Conservation (phyloP, 2,797 vertebrate species). For the Argyrosomus regius region DNA sequence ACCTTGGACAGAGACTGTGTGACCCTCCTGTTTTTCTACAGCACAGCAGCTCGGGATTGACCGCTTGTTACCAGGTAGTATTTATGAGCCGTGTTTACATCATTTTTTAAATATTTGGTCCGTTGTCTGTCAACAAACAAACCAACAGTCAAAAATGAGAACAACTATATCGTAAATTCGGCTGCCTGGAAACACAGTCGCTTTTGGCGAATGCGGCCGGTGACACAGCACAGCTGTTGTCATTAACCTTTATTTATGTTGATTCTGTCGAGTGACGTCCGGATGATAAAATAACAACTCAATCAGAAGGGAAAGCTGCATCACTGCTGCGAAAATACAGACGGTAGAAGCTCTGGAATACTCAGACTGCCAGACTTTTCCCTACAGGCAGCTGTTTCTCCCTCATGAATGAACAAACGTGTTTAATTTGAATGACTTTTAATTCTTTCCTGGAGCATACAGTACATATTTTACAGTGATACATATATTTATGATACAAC, state of each 20-base stretch:
- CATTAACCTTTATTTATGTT: not conserved
- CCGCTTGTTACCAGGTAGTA: not conserved
- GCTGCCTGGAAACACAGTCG: too few relatives aligned
- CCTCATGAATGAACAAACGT: not conserved
- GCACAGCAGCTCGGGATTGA: not conserved
- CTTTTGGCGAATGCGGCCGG: not conserved
- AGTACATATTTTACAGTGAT: not conserved
- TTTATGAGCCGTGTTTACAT: not conserved
- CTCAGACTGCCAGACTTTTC: not conserved
- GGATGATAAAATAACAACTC: not conserved
- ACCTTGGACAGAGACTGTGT: not conserved
- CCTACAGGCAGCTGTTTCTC: conserved; percentile 12
- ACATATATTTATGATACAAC: not conserved
- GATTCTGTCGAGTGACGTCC: not conserved
- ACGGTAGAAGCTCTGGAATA: not conserved
- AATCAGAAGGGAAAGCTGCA: not conserved
- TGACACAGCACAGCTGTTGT: not conserved
- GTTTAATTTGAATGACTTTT: too few relatives aligned
- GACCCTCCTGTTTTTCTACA: not conserved
- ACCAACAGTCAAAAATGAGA: not conserved
- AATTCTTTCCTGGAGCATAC: not conserved
- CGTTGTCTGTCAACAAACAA: not conserved
- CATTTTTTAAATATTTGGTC: not conserved
- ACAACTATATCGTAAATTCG: not conserved
- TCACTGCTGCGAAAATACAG: not conserved